Conservation (phyloP, 92 coral and sea anemone species). For the Meandrina meandrites region DNA sequence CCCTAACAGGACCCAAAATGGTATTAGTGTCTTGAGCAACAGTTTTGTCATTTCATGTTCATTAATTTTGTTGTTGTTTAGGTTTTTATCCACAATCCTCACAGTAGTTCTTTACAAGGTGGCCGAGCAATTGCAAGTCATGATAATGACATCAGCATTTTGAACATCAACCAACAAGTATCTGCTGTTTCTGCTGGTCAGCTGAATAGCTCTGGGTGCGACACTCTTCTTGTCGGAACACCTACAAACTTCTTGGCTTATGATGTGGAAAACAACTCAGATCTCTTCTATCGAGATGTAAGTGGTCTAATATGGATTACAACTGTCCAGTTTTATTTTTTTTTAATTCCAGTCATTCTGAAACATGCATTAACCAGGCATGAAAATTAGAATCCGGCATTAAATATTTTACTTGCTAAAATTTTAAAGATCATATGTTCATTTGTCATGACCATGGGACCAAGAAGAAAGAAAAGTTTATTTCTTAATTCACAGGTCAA, state of each 20-base stretch:
- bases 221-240: conserved; percentile 87
- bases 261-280: conserved; percentile 95
- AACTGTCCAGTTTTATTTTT: too few relatives aligned
- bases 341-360: too few relatives aligned
- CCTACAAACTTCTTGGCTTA: conserved; percentile 93
- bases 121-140: conserved; percentile 82
- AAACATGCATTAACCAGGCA: too few relatives aligned
- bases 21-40: too few relatives aligned
- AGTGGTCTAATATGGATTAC: conserved; percentile 24
- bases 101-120: conserved; percentile 71
- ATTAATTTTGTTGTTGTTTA: conserved; percentile 10
- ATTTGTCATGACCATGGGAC: too few relatives aligned
- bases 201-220: conserved; percentile 72
- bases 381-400: too few relatives aligned
- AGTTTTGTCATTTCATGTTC: too few relatives aligned
- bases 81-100: conserved; percentile 98
- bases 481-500: too few relatives aligned
- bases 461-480: too few relatives aligned
- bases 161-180: conserved; percentile 98
- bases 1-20: too few relatives aligned
- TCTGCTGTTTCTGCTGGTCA: conserved; percentile 93
- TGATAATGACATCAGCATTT: conserved; percentile 83
- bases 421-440: too few relatives aligned
- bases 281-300: conserved; percentile 95
- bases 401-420: too few relatives aligned